Evolutionary conservation across 2,888 invertebrate genomes (phyloP).

Genomic region (Tyria jacobaeae): DNA sequence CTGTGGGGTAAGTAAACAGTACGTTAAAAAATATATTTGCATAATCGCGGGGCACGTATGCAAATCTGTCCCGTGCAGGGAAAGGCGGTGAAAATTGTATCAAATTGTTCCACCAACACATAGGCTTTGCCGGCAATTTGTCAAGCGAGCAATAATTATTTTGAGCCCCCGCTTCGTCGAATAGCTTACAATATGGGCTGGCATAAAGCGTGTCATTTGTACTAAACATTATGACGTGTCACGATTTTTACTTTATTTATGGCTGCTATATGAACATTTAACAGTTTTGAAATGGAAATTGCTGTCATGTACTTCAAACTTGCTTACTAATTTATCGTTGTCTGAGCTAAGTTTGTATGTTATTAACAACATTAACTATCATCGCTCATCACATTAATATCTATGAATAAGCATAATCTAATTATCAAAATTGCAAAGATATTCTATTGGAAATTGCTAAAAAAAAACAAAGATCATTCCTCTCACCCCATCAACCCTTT

Average conservation of each 20-base stretch:
- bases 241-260: constrained; percentile 44
- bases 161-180: constrained; percentile 70
- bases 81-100: constrained; percentile 84
- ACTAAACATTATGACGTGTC: constrained; percentile 49
- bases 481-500: constrained; percentile 39
- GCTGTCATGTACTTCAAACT: background rate
- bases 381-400: too few species aligned
- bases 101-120: constrained; percentile 83
- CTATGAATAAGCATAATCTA: background rate
- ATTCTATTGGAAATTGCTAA: constrained; percentile 1
- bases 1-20: constrained; percentile 74
- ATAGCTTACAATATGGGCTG: constrained; percentile 60
- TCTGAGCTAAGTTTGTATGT: background rate
- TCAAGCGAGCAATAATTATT: constrained; percentile 84
- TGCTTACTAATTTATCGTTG: background rate
- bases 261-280: constrained; percentile 9
- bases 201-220: constrained; percentile 49
- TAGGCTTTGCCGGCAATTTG: constrained; percentile 83
- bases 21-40: constrained; percentile 84
- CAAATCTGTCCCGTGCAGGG: constrained; percentile 79
- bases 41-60: constrained; percentile 83
- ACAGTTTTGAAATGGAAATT: constrained; percentile 13
- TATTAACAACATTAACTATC: too few species aligned
- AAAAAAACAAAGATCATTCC: constrained; percentile 24
- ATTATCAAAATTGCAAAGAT: background rate